A percentile compares a stretch with the other conserved stretches of the same genome.
These are phyloP conservation scores for Cremastinae sp. DNA, from an alignment of 2,888 invertebrate genomes.

Conservation along the genomic window DNA sequence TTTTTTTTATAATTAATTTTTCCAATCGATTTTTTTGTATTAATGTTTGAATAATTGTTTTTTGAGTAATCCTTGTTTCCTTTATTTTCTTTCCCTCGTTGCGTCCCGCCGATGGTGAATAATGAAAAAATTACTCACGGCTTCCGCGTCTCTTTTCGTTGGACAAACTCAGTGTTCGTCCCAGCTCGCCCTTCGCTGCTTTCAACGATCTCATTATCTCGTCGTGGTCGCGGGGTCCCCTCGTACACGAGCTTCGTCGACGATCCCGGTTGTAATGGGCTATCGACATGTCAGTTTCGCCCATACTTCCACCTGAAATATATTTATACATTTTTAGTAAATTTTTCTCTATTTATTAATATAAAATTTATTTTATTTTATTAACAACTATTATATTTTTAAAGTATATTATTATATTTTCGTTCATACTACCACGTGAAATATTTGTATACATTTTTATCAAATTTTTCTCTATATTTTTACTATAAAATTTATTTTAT, in stretches of 20 bases:
- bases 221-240: conserved; percentile 88
- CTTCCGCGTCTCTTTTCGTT: conserved; percentile 83
- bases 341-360: too few species aligned
- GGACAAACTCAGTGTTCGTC: conserved; percentile 90
- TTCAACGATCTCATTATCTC: conserved; percentile 90
- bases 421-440: too few species aligned
- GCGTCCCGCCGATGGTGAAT: conserved; percentile 14
- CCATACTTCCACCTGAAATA: conserved; percentile 77
- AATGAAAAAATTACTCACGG: conserved; percentile 83
- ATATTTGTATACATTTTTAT: too few species aligned
- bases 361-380: too few species aligned
- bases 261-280: conserved; percentile 85
- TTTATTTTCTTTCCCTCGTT: conserved; percentile 42
- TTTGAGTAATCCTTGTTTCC: not conserved
- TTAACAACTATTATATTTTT: too few species aligned
- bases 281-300: conserved; percentile 81
- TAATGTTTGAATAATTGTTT: not conserved
- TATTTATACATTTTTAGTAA: not conserved
- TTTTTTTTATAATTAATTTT: conserved; percentile 1
- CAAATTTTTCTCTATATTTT: too few species aligned
- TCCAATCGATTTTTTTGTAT: not conserved
- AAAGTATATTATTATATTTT: too few species aligned
- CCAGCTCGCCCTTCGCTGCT: conserved; percentile 88
- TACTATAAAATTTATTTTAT: too few species aligned
- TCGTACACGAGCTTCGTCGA: conserved; percentile 90